phyloP scores from a whole-genome alignment of 2,113 vertebrate genomes.

The Otocyon megalotis region DNA sequence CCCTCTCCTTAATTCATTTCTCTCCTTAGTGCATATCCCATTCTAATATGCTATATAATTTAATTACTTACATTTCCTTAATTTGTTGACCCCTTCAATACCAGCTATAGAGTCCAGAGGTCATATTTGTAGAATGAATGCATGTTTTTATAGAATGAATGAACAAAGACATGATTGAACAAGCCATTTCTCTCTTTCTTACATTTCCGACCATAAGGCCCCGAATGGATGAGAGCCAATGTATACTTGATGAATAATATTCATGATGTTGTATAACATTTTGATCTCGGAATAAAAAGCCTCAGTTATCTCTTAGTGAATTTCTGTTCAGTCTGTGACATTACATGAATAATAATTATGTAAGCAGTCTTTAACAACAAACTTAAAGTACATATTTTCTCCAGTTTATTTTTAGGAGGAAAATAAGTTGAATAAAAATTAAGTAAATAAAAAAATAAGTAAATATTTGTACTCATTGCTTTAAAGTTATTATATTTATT shows the following conservation, averaged over 20 bases:
- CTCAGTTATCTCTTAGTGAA: not conserved
- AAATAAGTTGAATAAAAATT: not conserved
- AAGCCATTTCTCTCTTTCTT: not conserved
- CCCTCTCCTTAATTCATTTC: not conserved
- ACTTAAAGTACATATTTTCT: not conserved
- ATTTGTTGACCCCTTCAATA: not conserved
- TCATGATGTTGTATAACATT: not conserved
- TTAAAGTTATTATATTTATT: not conserved
- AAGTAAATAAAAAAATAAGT: not conserved
- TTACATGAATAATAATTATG: not conserved
- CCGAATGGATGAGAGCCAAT: not conserved
- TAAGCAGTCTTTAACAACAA: not conserved
- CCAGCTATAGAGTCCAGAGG: not conserved
- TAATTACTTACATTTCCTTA: not conserved
- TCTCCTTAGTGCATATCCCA: not conserved
- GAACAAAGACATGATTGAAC: not conserved
- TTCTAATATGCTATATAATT: not conserved
- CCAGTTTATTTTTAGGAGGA: not conserved
- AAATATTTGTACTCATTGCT: not conserved
- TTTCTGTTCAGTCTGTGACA: not conserved
- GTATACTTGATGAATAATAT: not conserved
- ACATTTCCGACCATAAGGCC: not conserved
- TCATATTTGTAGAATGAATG: not conserved
- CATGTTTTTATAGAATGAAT: not conserved
- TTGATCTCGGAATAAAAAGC: not conserved